Conservation (phyloP, 2,797 vertebrate species). For the Moxostoma hubbsi region DNA sequence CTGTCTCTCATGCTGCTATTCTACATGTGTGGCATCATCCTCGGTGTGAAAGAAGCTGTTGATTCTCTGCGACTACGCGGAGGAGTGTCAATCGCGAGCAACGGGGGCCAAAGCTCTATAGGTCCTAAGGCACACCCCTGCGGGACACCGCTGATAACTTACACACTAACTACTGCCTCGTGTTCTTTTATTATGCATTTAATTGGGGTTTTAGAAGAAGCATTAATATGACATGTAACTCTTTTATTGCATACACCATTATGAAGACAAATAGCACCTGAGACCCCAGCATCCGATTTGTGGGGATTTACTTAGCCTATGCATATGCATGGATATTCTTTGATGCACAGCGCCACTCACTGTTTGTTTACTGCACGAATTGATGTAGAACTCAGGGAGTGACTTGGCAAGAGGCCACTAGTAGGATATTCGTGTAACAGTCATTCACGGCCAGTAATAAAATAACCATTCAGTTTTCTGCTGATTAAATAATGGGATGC, state of each 20-base stretch:
- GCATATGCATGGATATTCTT: conserved; percentile 20
- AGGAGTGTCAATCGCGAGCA: conserved; percentile 73
- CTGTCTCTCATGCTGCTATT: conserved; percentile 13
- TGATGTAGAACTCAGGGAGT: conserved; percentile 8
- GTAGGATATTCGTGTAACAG: conserved; percentile 4
- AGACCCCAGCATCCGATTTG: neutral
- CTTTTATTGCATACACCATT: neutral
- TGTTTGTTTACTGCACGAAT: conserved; percentile 41
- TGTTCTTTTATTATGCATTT: conserved; percentile 39
- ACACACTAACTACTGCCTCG: conserved; percentile 1
- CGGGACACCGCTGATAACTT: conserved; percentile 42
- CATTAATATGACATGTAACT: neutral
- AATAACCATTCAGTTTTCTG: conserved; percentile 22
- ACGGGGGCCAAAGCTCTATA: conserved; percentile 25
- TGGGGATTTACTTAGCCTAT: neutral
- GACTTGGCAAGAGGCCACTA: conserved; percentile 37
- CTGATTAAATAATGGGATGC: conserved; percentile 33
- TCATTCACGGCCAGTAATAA: conserved; percentile 20
- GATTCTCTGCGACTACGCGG: conserved; percentile 73
- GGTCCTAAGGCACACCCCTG: conserved; percentile 47
- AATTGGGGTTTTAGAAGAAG: neutral
- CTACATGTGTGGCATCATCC: conserved; percentile 46
- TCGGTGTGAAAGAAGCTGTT: conserved; percentile 68
- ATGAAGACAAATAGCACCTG: neutral
- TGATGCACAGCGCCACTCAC: conserved; percentile 56